Evolutionary conservation across 2,113 vertebrate species (phyloP), one percentile per base, ranked within the genome.

Genomic region (Onychostoma macrolepis): DNA sequence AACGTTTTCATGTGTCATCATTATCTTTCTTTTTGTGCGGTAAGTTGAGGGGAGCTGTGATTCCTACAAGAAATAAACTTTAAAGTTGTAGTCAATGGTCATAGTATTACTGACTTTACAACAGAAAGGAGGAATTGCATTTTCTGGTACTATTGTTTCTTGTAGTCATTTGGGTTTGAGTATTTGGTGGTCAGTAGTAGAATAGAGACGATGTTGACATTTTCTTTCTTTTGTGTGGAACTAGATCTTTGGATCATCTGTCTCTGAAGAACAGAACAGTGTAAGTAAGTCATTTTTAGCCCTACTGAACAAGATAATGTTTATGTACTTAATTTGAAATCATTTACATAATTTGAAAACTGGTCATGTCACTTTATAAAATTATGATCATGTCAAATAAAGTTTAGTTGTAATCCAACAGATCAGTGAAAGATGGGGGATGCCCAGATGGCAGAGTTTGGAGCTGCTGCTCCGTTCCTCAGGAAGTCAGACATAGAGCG

Each of bases 401-500:
- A 21, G 8, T 36, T 71, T 0, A 36, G 0, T 21, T 71, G 30
- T 15, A 71, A 21, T 36, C 67, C 67, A 71, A 71, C 67, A 71
- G 67, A 71, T 76, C 9, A 4, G 33, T 78, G 63, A 87, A 87
- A 91, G 53, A 95, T 95, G 95, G 88, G 85, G 0, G 94, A 95
- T 33, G 71, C 92, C n/a, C 56, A 84, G 13, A 93, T 95, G 95
- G 92, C 87, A 0, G 95, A 96, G n/a, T 95, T 94, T 50, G 95
- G 95, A 86, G 26, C 72, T 0, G 95, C 95, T 0, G 95, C 94
- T 79, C 76, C 91, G 0, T 96, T 84, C 85, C 94, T 96, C 72
- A 91, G 95, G 24, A 95, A 95, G 79, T 94, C 95, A 5, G 95
- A 95, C 53, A 94, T 87, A 89, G 95, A 96, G 87, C 92, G 94